Percentiles rank a stretch among this genome's conserved stretches.
Conservation (phyloP, 1,140 invertebrate genomes). For the Drosophila lacertosa region DNA sequence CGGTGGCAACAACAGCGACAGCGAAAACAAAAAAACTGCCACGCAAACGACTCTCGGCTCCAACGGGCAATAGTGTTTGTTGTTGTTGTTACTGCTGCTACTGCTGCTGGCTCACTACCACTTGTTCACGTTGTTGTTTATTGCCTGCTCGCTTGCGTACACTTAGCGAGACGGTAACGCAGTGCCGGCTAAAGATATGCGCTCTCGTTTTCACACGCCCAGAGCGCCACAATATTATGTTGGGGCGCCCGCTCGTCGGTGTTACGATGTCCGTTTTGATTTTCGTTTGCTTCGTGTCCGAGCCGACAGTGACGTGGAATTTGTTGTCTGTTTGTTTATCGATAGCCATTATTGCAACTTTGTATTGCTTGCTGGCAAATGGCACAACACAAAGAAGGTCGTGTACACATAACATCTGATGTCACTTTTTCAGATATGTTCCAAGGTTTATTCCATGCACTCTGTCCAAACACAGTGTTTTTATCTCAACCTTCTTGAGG, state of each 20-base stretch:
- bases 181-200: slow-evolving; percentile 53
- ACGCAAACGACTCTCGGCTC: slow-evolving; percentile 59
- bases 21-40: slow-evolving; percentile 52
- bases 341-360: slow-evolving; percentile 30
- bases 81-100: slow-evolving; percentile 15
- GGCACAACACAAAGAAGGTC: slow-evolving; percentile 1
- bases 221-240: slow-evolving; percentile 59
- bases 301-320: slow-evolving; percentile 55
- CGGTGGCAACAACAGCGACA: slow-evolving; percentile 40
- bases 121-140: slow-evolving; percentile 58
- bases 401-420: neutral
- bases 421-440: neutral
- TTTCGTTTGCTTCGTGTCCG: slow-evolving; percentile 30
- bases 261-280: slow-evolving; percentile 32
- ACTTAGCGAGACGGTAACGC: slow-evolving; percentile 1
- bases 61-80: slow-evolving; percentile 39
- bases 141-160: slow-evolving; percentile 40
- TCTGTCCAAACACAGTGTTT: neutral
- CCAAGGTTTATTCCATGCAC: neutral
- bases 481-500: neutral
- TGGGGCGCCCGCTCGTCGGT: slow-evolving; percentile 38
- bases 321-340: slow-evolving; percentile 32
- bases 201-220: slow-evolving; percentile 46
- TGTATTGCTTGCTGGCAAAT: neutral
- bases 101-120: slow-evolving; percentile 41